Evolutionary conservation across 1,140 invertebrate species (phyloP).

Genomic region (Semibalanus balanoides): DNA sequence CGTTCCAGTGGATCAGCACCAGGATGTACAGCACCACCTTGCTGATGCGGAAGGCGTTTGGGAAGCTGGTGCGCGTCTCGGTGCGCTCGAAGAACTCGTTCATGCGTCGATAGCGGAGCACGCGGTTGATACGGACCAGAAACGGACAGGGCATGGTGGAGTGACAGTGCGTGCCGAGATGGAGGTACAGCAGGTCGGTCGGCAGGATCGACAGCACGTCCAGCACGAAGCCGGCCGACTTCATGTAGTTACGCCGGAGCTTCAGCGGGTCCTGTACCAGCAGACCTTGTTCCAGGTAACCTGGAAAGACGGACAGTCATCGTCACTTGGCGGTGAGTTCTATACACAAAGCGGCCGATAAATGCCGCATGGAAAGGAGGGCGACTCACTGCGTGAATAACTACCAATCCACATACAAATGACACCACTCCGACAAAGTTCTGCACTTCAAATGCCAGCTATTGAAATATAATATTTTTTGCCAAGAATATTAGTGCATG

Average conservation of each 20-base stretch:
- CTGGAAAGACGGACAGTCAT: too few species aligned
- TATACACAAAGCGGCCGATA: too few species aligned
- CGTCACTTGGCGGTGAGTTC: too few species aligned
- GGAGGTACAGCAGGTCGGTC: conserved; percentile 67
- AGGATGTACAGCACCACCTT: conserved; percentile 77
- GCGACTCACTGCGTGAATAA: too few species aligned
- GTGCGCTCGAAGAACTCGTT: conserved; percentile 84
- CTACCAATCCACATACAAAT: too few species aligned
- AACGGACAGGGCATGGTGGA: conserved; percentile 55
- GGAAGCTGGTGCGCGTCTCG: conserved; percentile 82
- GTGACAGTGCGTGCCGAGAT: conserved; percentile 37
- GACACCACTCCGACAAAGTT: too few species aligned
- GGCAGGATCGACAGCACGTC: conserved; percentile 72
- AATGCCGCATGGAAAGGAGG: too few species aligned
- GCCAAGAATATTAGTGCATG: too few species aligned
- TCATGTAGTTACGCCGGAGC: conserved; percentile 61
- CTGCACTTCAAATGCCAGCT: too few species aligned
- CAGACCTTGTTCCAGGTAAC: conserved; percentile 83
- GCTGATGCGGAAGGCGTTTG: conserved; percentile 74
- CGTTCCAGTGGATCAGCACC: conserved; percentile 93
- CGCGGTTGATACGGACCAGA: conserved; percentile 69
- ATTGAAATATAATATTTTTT: too few species aligned
- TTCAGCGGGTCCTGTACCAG: conserved; percentile 65
- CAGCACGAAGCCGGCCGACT: conserved; percentile 40
- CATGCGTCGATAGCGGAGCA: conserved; percentile 63